Conservation (phyloP, 2,113 vertebrate species). For the Procavia capensis region DNA sequence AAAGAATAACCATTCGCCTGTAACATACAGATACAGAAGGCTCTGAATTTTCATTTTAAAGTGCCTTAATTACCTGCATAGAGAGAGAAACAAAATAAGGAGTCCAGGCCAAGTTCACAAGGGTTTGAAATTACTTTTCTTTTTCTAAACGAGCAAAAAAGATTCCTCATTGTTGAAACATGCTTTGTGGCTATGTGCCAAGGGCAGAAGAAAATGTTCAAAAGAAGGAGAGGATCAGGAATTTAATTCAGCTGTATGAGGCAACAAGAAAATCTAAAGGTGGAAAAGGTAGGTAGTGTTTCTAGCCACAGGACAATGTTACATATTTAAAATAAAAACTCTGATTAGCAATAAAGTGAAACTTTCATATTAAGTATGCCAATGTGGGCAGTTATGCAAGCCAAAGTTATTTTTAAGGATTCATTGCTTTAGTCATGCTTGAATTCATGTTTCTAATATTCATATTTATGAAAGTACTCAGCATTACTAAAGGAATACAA, state of each 20-base stretch:
- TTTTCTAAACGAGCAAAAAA: constrained; percentile 75
- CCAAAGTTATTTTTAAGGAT: neutral
- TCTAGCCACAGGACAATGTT: neutral
- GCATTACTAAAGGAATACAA: neutral
- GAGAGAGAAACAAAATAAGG: constrained; percentile 70
- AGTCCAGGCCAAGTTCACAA: constrained; percentile 67
- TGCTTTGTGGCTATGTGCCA: constrained; percentile 58
- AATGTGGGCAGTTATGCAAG: constrained; percentile 4
- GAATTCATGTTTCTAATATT: constrained; percentile 33
- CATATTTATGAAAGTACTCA: constrained; percentile 11
- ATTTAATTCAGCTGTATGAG: constrained; percentile 58
- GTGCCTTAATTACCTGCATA: constrained; percentile 68
- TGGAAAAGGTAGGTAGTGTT: constrained; percentile 27
- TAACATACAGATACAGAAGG: constrained; percentile 54
- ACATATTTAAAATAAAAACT: constrained; percentile 1
- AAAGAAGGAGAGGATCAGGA: constrained; percentile 24
- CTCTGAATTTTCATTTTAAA: constrained; percentile 71
- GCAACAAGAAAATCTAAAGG: constrained; percentile 58
- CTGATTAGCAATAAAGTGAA: constrained; percentile 34
- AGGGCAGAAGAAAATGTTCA: constrained; percentile 52
- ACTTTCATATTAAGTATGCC: neutral
- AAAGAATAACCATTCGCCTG: constrained; percentile 51
- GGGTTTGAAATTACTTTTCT: constrained; percentile 77
- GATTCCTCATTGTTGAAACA: constrained; percentile 61
- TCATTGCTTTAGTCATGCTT: neutral